phyloP scores from a whole-genome alignment of 30 jellyfish, hydroid and myxozoan genomes.

The Turritopsis rubra region DNA sequence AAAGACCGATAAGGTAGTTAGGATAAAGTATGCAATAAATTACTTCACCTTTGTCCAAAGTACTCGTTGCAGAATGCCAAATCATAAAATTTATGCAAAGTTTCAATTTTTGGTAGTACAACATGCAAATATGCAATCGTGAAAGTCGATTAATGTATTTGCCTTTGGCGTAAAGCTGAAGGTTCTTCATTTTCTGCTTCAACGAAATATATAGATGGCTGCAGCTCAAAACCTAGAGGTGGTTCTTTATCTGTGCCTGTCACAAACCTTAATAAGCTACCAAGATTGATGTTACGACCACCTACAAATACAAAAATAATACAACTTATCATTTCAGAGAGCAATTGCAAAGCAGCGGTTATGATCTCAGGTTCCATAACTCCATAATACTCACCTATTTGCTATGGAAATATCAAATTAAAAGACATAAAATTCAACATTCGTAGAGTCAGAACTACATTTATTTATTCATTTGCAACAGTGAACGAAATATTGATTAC shows the following conservation, averaged over 20 bases:
- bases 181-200: background rate
- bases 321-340: background rate
- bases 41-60: background rate
- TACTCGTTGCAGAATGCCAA: background rate
- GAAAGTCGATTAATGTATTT: background rate
- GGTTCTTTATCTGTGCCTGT: background rate
- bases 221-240: background rate
- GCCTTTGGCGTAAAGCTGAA: background rate
- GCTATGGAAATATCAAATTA: too few species aligned
- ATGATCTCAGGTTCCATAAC: too few species aligned
- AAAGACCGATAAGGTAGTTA: background rate
- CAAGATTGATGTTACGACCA: background rate
- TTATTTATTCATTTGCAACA: too few species aligned
- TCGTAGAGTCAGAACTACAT: too few species aligned
- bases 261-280: background rate
- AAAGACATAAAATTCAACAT: too few species aligned
- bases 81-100: background rate
- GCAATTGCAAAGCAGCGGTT: too few species aligned
- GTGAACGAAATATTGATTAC: too few species aligned
- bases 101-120: background rate
- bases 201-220: background rate
- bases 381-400: too few species aligned
- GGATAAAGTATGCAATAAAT: background rate
- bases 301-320: background rate
- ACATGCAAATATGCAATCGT: background rate